Evolutionary conservation across 2,888 invertebrate species (phyloP).

Genomic region (Conomelus anceps): DNA sequence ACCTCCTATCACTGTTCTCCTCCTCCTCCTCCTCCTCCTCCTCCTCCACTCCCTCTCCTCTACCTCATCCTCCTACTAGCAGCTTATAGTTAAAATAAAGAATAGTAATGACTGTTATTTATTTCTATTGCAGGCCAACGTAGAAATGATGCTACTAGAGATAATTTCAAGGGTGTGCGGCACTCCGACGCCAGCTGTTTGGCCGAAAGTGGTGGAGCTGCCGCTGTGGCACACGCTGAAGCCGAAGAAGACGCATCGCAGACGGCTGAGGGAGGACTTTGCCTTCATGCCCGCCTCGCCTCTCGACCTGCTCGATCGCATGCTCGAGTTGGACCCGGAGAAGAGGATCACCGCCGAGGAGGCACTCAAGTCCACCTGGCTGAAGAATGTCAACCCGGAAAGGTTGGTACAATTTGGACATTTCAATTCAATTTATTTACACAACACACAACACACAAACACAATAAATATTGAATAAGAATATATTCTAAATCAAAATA

Average conservation of each 20-base stretch:
- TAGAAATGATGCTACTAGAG: constrained; percentile 89
- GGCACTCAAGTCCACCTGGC: constrained; percentile 86
- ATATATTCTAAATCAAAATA: too few relatives aligned
- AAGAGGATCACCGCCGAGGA: constrained; percentile 90
- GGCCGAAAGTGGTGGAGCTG: constrained; percentile 91
- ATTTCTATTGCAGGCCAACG: constrained; percentile 61
- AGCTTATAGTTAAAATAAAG: too few relatives aligned
- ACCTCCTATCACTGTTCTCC: too few relatives aligned
- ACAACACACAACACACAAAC: too few relatives aligned
- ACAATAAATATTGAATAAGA: too few relatives aligned
- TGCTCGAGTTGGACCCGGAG: constrained; percentile 94
- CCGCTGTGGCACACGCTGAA: constrained; percentile 88
- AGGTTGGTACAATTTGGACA: constrained; percentile 66
- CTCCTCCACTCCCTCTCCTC: too few relatives aligned
- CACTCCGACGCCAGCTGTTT: constrained; percentile 90
- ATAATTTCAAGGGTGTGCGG: constrained; percentile 92
- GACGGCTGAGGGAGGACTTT: constrained; percentile 88
- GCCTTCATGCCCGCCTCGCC: constrained; percentile 83
- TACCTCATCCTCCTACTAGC: too few relatives aligned
- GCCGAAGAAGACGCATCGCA: constrained; percentile 81
- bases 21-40: too few relatives aligned
- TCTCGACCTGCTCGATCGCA: constrained; percentile 84
- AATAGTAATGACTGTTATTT: too few relatives aligned
- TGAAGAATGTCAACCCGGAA: constrained; percentile 83
- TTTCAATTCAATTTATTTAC: too few relatives aligned